phyloP scores from a whole-genome alignment of 2,888 invertebrate species.

The Drosophila hamatofila region DNA sequence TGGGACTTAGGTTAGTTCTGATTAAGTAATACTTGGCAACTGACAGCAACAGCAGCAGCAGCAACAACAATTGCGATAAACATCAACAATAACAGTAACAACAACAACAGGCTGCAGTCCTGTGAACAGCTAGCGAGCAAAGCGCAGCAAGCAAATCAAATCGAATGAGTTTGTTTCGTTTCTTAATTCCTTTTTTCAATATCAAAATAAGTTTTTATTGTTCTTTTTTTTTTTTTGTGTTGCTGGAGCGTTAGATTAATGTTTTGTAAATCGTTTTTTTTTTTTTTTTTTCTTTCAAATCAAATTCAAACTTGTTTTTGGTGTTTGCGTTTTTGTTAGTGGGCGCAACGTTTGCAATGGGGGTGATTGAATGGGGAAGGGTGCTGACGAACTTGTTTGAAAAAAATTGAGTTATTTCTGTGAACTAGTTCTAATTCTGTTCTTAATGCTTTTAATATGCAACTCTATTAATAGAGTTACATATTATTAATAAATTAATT shows the following conservation, averaged over 20 bases:
- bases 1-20: conserved; percentile 50
- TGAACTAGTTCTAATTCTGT: background rate
- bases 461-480: too few relatives aligned
- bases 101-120: conserved; percentile 76
- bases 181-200: conserved; percentile 7
- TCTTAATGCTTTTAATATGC: too few relatives aligned
- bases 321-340: conserved; percentile 36
- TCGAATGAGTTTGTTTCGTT: conserved; percentile 62
- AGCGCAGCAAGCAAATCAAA: conserved; percentile 83
- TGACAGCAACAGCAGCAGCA: conserved; percentile 42
- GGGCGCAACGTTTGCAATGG: conserved; percentile 32
- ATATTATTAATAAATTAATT: too few relatives aligned
- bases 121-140: conserved; percentile 58
- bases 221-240: conserved; percentile 44
- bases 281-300: conserved; percentile 1
- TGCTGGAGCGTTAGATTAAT: conserved; percentile 73
- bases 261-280: conserved; percentile 79
- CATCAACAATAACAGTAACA: conserved; percentile 38
- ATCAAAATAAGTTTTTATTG: conserved; percentile 18
- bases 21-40: conserved; percentile 54
- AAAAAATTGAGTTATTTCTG: background rate
- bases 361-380: background rate
- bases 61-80: conserved; percentile 11
- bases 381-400: background rate
- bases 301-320: conserved; percentile 10